Evolutionary conservation across 1,140 invertebrate genomes (phyloP), one percentile per base, ranked within the genome.

Genomic region (Drosophila auraria): DNA sequence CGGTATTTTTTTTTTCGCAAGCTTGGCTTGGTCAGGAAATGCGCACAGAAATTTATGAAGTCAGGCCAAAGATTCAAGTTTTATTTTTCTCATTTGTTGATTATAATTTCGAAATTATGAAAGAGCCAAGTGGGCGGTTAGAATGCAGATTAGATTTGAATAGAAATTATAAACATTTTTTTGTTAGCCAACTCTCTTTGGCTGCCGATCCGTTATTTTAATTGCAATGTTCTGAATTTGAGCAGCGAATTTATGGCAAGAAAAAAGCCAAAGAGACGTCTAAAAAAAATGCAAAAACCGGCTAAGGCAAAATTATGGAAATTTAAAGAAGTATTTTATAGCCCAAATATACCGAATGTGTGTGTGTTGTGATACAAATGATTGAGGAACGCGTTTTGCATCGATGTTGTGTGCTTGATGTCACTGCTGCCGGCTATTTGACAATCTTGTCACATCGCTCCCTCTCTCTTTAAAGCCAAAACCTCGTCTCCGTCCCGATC

Each of bases 371-470:
- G 66, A 38, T 33, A 36, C 51, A 54, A 64, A 64, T 70, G 51
- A 53, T 57, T 64, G 58, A 54, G 63, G 69, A 68, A 74, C 71
- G 80, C 80, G 80, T 82, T 82, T 82, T 80, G 68, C 78, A 79
- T 72, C 63, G 68, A 63, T 57, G 54, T 40, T 57, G 62, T 71
- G 76, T 71, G 76, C 47, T 86, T 82, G 65, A 81, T 82, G 72
- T 77, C 64, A 81, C 49, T 81, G 20, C 73, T 50, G 57, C 45
- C 71, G 71, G 83, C 79, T 82, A 80, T 87, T 87, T 87, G 83
- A 87, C 83, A 87, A 87, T 82, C 83, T 87, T 87, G 83, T 87
- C 83, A 87, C 83, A 86, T 81, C 70, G 78, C 63, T 61, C 17
- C 60, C 51, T 57, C 64, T 56, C 68, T 71, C 44, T 69, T 51